Evolutionary conservation across 1,140 invertebrate genomes (phyloP).

Genomic region (Cataglyphis hispanica): DNA sequence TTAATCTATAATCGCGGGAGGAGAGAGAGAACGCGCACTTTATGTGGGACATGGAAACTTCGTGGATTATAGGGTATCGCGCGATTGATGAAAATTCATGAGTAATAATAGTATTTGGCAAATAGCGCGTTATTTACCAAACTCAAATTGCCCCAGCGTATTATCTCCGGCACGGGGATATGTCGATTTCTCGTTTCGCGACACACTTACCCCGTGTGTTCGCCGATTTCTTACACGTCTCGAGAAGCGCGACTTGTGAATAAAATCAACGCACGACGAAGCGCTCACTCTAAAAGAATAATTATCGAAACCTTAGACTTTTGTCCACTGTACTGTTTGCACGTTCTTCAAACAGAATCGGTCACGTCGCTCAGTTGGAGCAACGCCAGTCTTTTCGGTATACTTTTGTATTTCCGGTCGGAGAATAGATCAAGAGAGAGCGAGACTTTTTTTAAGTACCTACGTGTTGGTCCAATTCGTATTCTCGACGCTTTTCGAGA

Average conservation of each 20-base stretch:
- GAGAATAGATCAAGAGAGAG: slow-evolving; percentile 28
- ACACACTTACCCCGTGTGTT: not conserved
- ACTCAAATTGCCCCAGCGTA: not conserved
- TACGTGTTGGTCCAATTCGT: not conserved
- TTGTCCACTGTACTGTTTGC: slow-evolving; percentile 25
- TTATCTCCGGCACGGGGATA: not conserved
- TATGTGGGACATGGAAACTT: slow-evolving; percentile 31
- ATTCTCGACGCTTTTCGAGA: slow-evolving; percentile 3
- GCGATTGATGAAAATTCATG: slow-evolving; percentile 13
- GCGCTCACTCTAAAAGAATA: slow-evolving; percentile 46
- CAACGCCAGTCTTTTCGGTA: slow-evolving; percentile 67
- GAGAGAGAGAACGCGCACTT: not conserved
- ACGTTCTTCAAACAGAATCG: slow-evolving; percentile 50
- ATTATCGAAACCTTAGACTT: slow-evolving; percentile 54
- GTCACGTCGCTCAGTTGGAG: slow-evolving; percentile 67
- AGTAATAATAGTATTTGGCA: slow-evolving; percentile 48
- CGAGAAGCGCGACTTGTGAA: not conserved
- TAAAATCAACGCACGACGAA: slow-evolving; percentile 9
- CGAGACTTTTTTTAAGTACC: not conserved
- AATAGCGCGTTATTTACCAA: slow-evolving; percentile 28
- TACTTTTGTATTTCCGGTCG: slow-evolving; percentile 73
- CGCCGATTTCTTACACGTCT: not conserved
- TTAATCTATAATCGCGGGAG: slow-evolving; percentile 12
- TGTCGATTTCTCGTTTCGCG: not conserved
- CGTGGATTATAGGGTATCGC: not conserved